phyloP scores from a whole-genome alignment of 2,797 vertebrate species.

The Echeneis naucrates region DNA sequence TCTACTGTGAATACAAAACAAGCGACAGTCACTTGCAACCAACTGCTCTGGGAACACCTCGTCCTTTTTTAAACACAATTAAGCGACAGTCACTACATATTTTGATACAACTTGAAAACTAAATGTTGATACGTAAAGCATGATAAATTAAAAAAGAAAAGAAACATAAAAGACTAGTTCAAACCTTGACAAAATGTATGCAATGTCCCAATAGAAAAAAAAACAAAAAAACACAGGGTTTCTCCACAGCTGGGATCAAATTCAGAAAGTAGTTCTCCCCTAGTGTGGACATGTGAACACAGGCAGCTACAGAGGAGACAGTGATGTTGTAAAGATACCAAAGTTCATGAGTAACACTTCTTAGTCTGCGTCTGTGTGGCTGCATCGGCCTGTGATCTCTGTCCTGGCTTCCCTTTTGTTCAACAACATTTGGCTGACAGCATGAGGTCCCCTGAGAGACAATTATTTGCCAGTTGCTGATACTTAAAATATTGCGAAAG shows the following conservation, averaged over 20 bases:
- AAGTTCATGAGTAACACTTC: constrained; percentile 57
- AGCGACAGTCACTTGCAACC: constrained; percentile 19
- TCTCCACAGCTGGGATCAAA: constrained; percentile 22
- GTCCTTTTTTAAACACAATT: constrained; percentile 30
- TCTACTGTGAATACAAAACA: constrained; percentile 39
- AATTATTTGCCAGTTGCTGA: constrained; percentile 67
- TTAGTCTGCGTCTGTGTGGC: constrained; percentile 49
- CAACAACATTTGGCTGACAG: constrained; percentile 67
- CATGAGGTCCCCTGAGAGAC: constrained; percentile 41
- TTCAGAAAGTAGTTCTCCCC: constrained; percentile 32
- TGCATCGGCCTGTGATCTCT: constrained; percentile 66
- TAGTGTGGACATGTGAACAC: constrained; percentile 37
- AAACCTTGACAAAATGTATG: neutral
- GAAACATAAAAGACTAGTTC: neutral
- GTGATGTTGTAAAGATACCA: constrained; percentile 70
- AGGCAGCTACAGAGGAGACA: constrained; percentile 45
- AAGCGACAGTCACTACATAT: constrained; percentile 15
- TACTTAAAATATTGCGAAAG: constrained; percentile 72
- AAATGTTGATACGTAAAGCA: neutral
- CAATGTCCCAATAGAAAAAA: constrained; percentile 15
- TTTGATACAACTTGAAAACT: neutral
- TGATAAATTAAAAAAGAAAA: neutral
- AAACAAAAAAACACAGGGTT: constrained; percentile 10
- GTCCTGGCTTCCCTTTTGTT: constrained; percentile 57
- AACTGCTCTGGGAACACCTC: constrained; percentile 18